Conservation (phyloP, 37 sponge, comb jelly and placozoan genomes). For the Bolinopsis microptera region DNA sequence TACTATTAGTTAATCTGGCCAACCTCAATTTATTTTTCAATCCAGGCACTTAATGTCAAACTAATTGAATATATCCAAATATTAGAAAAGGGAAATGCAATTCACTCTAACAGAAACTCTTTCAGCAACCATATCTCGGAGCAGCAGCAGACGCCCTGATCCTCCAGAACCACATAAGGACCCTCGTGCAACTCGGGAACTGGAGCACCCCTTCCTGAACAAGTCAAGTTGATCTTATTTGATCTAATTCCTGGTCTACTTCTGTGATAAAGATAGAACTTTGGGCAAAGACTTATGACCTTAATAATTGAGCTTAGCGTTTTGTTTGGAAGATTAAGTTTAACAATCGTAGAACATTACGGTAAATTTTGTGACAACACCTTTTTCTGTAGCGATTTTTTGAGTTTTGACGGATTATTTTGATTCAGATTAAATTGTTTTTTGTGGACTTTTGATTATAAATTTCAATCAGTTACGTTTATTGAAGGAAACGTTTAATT, state of each 20-base stretch:
- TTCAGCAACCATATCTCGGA: constrained; percentile 33
- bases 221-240: no score
- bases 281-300: no score
- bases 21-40: no score
- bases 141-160: constrained; percentile 37
- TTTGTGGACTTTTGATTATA: neutral
- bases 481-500: neutral
- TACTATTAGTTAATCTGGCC: no score
- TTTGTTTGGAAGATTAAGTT: no score
- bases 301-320: no score
- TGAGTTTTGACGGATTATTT: neutral
- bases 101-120: neutral
- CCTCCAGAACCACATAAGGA: neutral
- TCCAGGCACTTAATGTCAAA: no score
- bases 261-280: no score
- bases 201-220: neutral
- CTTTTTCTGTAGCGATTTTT: neutral
- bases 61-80: no score
- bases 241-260: no score
- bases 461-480: neutral
- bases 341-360: no score
- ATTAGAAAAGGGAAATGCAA: no score
- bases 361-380: neutral
- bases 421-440: neutral
- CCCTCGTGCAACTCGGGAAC: constrained; percentile 19